These are phyloP conservation scores for Chamaetylas fuelleborni DNA, from an alignment of 2,113 vertebrate species.

Conservation along the genomic window DNA sequence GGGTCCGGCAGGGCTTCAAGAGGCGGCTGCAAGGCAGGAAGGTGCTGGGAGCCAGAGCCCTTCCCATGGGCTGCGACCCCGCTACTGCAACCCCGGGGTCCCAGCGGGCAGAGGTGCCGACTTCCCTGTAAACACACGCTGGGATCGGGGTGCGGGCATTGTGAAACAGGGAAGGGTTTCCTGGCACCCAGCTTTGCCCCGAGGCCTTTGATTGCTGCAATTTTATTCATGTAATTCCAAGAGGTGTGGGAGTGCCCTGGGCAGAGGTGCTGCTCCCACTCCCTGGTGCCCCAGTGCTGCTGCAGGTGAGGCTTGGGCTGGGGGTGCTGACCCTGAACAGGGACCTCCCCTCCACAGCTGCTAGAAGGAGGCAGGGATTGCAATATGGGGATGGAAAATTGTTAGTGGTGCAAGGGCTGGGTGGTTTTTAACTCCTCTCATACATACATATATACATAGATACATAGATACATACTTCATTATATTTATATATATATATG, in stretches of 20 bases:
- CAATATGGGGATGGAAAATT: neutral
- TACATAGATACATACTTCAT: too few species aligned
- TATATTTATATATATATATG: too few species aligned
- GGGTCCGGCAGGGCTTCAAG: neutral
- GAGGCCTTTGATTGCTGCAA: neutral
- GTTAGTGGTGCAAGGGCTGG: neutral
- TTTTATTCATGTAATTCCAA: fast-evolving
- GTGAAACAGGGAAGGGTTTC: neutral
- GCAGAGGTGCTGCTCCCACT: neutral
- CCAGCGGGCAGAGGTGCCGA: fast-evolving
- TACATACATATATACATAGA: too few species aligned
- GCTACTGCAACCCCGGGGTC: fast-evolving
- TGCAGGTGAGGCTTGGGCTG: neutral
- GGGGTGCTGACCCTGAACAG: neutral
- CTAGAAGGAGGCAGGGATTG: neutral
- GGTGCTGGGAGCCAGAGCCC: neutral
- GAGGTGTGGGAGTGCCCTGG: neutral
- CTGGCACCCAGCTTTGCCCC: neutral
- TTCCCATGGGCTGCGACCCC: fast-evolving
- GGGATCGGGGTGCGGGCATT: fast-evolving
- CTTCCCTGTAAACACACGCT: neutral
- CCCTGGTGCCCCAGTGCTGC: neutral
- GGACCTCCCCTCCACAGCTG: too few species aligned
- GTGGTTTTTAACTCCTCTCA: too few species aligned
- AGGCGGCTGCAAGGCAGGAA: too few species aligned